Percentiles rank a stretch among this genome's conserved stretches.
phyloP scores from a whole-genome alignment of 2,797 vertebrate species.

The Muscicapa comitata region DNA sequence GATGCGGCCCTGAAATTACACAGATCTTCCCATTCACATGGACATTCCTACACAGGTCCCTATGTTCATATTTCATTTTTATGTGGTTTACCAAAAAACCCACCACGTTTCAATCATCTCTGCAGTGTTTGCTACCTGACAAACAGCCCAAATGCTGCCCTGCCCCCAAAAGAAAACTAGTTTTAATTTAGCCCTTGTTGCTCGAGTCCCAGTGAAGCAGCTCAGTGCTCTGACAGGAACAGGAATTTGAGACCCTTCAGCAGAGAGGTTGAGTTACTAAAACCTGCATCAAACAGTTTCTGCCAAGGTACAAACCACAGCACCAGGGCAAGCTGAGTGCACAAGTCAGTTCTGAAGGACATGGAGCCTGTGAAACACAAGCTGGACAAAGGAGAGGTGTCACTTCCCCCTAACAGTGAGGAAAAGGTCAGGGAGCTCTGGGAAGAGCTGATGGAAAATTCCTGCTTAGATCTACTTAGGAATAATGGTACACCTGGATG shows the following conservation, averaged over 20 bases:
- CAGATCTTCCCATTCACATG: rapidly evolving
- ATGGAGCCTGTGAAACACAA: neutral
- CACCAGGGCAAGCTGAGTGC: neutral
- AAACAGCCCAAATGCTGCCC: neutral
- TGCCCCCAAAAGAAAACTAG: neutral
- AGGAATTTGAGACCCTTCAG: neutral
- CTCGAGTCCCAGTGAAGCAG: rapidly evolving
- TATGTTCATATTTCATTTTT: rapidly evolving
- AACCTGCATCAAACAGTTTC: neutral
- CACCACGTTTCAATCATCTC: neutral
- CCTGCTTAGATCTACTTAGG: neutral
- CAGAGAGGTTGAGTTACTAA: neutral
- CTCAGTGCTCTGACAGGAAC: rapidly evolving
- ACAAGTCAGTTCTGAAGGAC: neutral
- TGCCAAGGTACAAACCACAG: neutral
- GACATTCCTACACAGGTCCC: neutral
- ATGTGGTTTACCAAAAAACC: neutral
- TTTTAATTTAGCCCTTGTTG: neutral
- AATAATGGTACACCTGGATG: neutral
- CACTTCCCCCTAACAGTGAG: neutral
- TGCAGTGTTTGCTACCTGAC: rapidly evolving
- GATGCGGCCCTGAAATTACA: neutral
- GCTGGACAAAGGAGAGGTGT: neutral
- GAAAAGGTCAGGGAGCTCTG: neutral
- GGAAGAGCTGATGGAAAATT: neutral